These are phyloP conservation scores for Morinoia aosen DNA, from an alignment of 2,888 invertebrate species.

Conservation along the genomic window DNA sequence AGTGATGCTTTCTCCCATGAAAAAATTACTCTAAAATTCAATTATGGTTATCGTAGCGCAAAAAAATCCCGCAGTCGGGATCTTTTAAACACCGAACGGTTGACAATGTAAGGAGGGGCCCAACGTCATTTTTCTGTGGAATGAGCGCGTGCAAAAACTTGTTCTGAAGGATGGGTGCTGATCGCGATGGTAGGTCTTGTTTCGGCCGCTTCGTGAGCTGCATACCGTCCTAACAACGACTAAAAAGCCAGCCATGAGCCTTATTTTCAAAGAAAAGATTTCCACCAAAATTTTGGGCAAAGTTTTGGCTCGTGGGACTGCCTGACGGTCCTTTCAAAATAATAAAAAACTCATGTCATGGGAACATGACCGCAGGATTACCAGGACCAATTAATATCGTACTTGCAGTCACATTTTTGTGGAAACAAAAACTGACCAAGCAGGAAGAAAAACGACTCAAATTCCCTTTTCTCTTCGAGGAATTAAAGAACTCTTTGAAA, in stretches of 20 bases:
- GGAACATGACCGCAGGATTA: neutral
- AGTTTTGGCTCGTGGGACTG: neutral
- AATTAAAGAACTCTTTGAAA: too few species aligned
- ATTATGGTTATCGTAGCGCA: neutral
- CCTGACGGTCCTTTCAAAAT: neutral
- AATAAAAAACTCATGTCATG: neutral
- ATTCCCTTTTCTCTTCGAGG: neutral
- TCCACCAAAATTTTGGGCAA: neutral
- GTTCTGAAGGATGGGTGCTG: neutral
- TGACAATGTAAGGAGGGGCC: neutral
- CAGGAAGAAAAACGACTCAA: neutral
- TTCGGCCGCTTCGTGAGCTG: neutral
- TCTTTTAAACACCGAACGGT: neutral
- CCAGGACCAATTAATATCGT: neutral
- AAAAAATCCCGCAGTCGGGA: neutral
- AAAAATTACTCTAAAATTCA: neutral
- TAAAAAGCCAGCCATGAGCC: neutral
- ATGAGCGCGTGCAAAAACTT: conserved; percentile 12
- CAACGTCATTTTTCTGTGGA: neutral
- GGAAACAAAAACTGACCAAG: neutral
- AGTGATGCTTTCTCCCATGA: neutral
- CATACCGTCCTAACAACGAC: neutral
- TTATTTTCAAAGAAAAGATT: neutral
- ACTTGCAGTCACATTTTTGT: neutral
- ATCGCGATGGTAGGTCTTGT: neutral